These are phyloP conservation scores for Invenusta paracnida DNA, from an alignment of 2,888 invertebrate species.

Conservation along the genomic window DNA sequence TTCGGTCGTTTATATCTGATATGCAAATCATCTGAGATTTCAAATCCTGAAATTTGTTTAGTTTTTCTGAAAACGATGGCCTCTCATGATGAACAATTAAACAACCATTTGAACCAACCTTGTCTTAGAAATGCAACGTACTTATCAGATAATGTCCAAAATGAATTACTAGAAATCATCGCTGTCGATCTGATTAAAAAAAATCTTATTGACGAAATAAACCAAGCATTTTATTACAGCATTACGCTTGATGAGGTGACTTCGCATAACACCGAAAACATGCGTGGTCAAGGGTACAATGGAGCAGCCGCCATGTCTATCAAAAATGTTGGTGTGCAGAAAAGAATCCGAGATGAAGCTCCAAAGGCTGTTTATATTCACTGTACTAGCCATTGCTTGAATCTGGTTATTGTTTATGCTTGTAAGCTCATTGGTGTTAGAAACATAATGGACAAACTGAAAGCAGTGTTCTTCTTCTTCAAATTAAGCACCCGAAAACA, in stretches of 20 bases:
- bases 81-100: slow-evolving; percentile 18
- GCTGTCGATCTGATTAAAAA: neutral
- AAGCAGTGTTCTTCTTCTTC: neutral
- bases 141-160: neutral
- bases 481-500: neutral
- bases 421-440: neutral
- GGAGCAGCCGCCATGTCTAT: neutral
- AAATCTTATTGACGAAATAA: neutral
- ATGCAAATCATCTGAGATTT: neutral
- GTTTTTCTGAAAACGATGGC: neutral
- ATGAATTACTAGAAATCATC: neutral
- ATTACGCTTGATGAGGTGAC: neutral
- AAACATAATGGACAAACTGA: neutral
- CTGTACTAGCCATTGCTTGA: neutral
- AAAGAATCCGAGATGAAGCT: neutral
- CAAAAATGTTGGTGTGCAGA: neutral
- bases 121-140: neutral
- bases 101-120: slow-evolving; percentile 9
- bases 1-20: neutral
- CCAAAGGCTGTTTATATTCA: neutral
- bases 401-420: neutral
- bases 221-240: neutral
- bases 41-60: neutral
- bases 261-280: neutral
- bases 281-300: slow-evolving; percentile 19